Conservation (phyloP, 1,140 invertebrate genomes). For the Papilio dardanus region DNA sequence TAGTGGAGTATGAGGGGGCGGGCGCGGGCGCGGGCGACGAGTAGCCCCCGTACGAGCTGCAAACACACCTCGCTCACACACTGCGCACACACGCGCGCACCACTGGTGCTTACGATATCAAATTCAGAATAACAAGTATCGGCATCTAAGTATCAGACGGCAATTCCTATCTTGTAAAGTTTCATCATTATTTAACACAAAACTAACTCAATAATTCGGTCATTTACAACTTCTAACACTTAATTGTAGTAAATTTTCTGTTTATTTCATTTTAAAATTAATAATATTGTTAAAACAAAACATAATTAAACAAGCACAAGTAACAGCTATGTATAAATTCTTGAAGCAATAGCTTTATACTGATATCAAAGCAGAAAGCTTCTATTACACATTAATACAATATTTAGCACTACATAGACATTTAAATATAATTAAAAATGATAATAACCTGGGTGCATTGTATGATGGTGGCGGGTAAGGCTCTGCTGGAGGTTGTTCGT, state of each 20-base stretch:
- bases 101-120: no score
- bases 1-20: slow-evolving; percentile 54
- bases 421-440: not conserved
- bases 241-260: not conserved
- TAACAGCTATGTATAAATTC: not conserved
- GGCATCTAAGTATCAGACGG: slow-evolving; percentile 77
- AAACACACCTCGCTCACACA: slow-evolving; percentile 38
- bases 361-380: not conserved
- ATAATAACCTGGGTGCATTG: slow-evolving; percentile 60
- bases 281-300: not conserved
- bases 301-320: not conserved
- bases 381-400: not conserved
- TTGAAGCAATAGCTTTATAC: not conserved
- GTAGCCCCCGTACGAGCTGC: slow-evolving; percentile 68
- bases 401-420: not conserved
- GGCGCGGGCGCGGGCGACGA: slow-evolving; percentile 59
- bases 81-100: no score
- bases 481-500: slow-evolving; percentile 67
- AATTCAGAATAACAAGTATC: slow-evolving; percentile 62
- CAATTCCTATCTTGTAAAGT: slow-evolving; percentile 76
- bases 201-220: not conserved
- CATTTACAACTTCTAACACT: no score
- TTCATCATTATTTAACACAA: slow-evolving; percentile 60
- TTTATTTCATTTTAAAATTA: not conserved
- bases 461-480: slow-evolving; percentile 66